Evolutionary conservation across 2,797 vertebrate species (phyloP).

Genomic region (Streptopelia turtur): DNA sequence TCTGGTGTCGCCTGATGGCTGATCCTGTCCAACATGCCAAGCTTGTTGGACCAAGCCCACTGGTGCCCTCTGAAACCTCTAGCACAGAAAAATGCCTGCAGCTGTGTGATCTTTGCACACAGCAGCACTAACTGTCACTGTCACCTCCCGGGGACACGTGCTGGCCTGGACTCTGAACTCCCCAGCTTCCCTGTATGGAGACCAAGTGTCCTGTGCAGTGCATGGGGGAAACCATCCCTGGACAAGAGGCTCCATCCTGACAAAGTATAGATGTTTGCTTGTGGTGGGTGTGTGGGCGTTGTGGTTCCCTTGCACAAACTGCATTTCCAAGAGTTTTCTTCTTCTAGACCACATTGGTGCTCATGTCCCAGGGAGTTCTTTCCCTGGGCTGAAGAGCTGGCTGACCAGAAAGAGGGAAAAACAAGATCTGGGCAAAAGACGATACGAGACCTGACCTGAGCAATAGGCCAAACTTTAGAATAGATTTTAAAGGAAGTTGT

Average conservation of each 20-base stretch:
- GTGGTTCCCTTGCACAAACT: not conserved
- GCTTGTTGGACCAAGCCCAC: not conserved
- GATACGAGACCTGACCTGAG: not conserved
- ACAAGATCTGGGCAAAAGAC: not conserved
- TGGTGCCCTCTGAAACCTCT: not conserved
- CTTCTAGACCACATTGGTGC: not conserved
- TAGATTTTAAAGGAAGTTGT: constrained; percentile 14
- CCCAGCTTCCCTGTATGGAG: not conserved
- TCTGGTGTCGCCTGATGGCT: not conserved
- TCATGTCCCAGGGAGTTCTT: not conserved
- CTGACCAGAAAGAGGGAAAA: not conserved
- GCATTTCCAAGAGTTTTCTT: not conserved
- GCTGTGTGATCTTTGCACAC: not conserved
- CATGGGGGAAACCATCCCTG: too few species aligned
- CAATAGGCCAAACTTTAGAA: not conserved
- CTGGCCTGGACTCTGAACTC: not conserved
- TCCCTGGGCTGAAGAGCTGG: not conserved
- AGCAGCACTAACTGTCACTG: not conserved
- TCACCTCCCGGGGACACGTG: not conserved
- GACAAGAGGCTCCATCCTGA: not conserved
- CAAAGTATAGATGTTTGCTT: not conserved
- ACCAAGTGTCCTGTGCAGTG: too few species aligned
- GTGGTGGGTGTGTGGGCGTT: not conserved
- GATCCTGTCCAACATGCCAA: not conserved
- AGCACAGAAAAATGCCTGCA: not conserved